Conservation (phyloP, 2,797 vertebrate species). For the Somateria mollissima region DNA sequence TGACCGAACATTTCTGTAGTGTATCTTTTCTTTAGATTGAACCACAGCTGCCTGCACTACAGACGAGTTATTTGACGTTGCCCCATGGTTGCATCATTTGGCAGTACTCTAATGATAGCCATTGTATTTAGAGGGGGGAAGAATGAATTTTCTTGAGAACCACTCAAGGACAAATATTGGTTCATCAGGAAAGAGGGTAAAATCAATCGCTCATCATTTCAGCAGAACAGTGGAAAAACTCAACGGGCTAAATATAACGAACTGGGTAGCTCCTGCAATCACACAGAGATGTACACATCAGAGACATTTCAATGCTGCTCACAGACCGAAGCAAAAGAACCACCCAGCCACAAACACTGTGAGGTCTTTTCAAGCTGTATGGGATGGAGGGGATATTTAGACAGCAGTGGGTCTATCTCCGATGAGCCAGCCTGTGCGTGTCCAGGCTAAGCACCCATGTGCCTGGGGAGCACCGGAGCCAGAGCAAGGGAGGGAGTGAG, state of each 20-base stretch:
- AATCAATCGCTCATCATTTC: background rate
- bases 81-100: background rate
- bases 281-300: background rate
- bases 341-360: background rate
- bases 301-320: background rate
- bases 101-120: background rate
- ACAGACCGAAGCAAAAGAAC: background rate
- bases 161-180: background rate
- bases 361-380: background rate
- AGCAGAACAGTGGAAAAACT: background rate
- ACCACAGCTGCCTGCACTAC: background rate
- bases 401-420: background rate
- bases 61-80: background rate
- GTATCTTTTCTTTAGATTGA: background rate
- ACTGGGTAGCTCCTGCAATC: background rate
- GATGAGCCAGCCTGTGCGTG: background rate
- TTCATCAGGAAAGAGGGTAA: background rate
- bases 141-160: background rate
- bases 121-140: background rate
- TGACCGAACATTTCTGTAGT: background rate
- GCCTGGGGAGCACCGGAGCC: background rate
- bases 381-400: background rate
- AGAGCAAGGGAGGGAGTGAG: background rate
- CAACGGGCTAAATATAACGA: background rate
- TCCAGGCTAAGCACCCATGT: background rate